Percentiles rank a stretch among this genome's conserved stretches.
These are phyloP conservation scores for Discoglossus pictus DNA, from an alignment of 2,797 vertebrate genomes.

Conservation along the genomic window DNA sequence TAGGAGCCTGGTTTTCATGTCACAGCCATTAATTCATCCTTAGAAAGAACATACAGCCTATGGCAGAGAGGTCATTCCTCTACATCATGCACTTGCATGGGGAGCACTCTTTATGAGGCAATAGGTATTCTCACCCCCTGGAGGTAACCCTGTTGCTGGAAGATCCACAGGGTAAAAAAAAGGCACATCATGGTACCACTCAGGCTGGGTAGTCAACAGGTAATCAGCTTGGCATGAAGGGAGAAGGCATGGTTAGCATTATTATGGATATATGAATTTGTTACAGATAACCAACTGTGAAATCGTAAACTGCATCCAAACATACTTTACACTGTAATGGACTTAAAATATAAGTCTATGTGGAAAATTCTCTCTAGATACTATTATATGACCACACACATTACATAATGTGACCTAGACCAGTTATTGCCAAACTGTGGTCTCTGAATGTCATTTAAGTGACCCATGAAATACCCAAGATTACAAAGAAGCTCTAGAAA, in stretches of 20 bases:
- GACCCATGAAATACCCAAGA: too few species aligned
- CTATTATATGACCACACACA: too few species aligned
- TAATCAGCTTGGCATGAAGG: constrained; percentile 69
- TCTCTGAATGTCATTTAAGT: too few species aligned
- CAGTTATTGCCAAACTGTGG: too few species aligned
- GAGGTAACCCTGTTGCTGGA: constrained; percentile 67
- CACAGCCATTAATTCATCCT: constrained; percentile 17
- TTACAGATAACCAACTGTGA: background rate
- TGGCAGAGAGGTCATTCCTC: constrained; percentile 47
- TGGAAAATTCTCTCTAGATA: too few species aligned
- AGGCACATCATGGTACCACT: constrained; percentile 77
- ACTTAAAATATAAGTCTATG: too few species aligned
- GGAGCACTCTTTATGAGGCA: constrained; percentile 58
- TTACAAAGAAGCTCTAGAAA: too few species aligned
- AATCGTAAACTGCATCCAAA: background rate
- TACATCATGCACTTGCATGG: constrained; percentile 68
- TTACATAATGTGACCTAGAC: too few species aligned
- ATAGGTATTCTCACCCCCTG: constrained; percentile 78
- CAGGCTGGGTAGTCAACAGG: constrained; percentile 71
- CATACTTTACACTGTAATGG: background rate
- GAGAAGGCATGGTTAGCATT: constrained; percentile 65
- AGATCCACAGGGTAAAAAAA: constrained; percentile 74
- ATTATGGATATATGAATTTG: background rate
- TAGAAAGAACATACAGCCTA: constrained; percentile 12
- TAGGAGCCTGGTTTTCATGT: constrained; percentile 26